These are phyloP conservation scores for Ceratitis capitata DNA, from an alignment of 1,140 invertebrate genomes.

Conservation along the genomic window DNA sequence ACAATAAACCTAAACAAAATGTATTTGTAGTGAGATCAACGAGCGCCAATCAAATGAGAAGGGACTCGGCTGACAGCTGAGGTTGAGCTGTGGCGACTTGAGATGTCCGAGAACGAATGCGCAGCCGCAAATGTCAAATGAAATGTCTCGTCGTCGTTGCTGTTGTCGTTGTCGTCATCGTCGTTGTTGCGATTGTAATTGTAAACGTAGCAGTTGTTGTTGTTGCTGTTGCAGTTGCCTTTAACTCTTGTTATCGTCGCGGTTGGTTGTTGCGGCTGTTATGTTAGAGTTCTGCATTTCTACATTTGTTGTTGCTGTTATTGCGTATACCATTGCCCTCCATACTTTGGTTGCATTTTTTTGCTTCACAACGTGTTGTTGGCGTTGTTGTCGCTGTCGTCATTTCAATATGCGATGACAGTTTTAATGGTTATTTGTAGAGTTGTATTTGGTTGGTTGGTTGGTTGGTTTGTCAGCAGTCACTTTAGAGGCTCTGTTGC, in stretches of 20 bases:
- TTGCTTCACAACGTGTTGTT: too few species aligned
- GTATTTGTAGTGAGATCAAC: not conserved
- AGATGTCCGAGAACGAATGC: constrained; percentile 29
- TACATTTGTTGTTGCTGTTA: not conserved
- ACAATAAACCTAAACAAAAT: too few species aligned
- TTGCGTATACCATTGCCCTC: not conserved
- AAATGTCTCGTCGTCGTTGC: not conserved
- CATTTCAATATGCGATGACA: constrained; percentile 47
- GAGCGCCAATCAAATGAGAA: constrained; percentile 20
- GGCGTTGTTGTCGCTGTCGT: constrained; percentile 39
- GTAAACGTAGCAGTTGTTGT: not conserved
- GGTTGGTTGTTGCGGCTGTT: not conserved
- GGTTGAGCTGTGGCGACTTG: constrained; percentile 30
- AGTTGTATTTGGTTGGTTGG: too few species aligned
- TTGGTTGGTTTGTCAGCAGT: constrained; percentile 2
- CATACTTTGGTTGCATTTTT: not conserved
- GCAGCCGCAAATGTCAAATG: constrained; percentile 42
- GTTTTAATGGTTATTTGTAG: constrained; percentile 48
- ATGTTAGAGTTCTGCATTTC: not conserved
- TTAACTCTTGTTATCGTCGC: not conserved
- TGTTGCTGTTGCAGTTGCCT: not conserved
- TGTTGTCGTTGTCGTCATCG: not conserved
- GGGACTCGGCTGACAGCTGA: constrained; percentile 12
- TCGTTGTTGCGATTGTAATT: not conserved
- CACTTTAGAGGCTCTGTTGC: not conserved